Evolutionary conservation across 2,888 invertebrate genomes (phyloP), one percentile per base, ranked within the genome.

Genomic region (Cistogaster globosa): DNA sequence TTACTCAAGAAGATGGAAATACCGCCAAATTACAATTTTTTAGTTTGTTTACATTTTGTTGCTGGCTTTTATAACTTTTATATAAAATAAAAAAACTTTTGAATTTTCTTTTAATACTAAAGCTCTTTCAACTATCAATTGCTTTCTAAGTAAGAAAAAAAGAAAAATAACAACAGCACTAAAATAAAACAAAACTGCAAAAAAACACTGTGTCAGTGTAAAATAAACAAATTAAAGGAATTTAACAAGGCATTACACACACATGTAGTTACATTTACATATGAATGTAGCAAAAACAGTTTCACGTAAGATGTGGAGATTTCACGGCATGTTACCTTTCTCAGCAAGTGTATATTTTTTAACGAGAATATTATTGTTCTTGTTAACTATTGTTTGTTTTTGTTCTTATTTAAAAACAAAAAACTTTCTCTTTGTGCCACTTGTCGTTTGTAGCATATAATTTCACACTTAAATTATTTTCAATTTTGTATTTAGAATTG

Each of bases 191-290:
- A 32, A 5, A 32, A 32, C 11, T 69, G 63, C 69, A 75, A 60
- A 58, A 63, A 79, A 79, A 62, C 26, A 48, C 58, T 76, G 26
- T 76, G 53, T 69, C 76, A 74, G 69, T 76, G 26, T 11, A 72
- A 80, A 76, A 72, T 76, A 80, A 84, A 69, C 58, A 79, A 79
- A 84, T 75, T 75, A 84, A 79, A 65, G 65, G 53, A 75, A 65
- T 79, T 79, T 68, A 20, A 72, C 60, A 45, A 32, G 16, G 65
- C 18, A 53, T 38, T 57, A 20, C 20, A 67, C 63, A 65, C 22
- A 42, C 38, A 5, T 42, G 7, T 12, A 12, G 42, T 42, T 42
- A 12, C 42, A 12, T 16, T 16, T 32, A 57, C 8, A 36, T 42
- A 14, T 26, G 16, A 48, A 60, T 1, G 20, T 38, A 20, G 14